These are phyloP conservation scores for Sebastes iracundus DNA, from an alignment of 2,797 vertebrate species.

Conservation along the genomic window DNA sequence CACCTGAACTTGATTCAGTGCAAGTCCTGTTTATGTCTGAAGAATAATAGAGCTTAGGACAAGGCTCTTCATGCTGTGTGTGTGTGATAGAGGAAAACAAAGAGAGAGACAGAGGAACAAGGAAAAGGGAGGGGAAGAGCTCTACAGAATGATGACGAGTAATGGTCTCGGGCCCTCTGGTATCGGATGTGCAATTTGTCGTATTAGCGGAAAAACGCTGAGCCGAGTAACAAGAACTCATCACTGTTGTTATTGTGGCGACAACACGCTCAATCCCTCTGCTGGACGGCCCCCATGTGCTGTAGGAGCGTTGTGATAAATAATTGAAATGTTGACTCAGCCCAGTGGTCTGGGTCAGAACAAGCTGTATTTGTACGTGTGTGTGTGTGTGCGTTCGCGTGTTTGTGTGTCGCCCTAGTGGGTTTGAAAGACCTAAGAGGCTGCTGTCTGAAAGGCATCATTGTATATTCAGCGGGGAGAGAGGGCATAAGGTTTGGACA, in stretches of 20 bases:
- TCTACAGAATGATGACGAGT: constrained; percentile 51
- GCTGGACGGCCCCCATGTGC: constrained; percentile 39
- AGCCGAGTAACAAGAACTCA: constrained; percentile 60
- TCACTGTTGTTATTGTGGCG: constrained; percentile 54
- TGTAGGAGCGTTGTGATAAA: constrained; percentile 63
- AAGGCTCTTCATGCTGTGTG: neutral
- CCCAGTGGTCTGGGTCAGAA: constrained; percentile 65
- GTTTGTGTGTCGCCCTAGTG: constrained; percentile 24
- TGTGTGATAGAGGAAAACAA: neutral
- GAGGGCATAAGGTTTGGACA: constrained; percentile 41
- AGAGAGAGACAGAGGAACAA: neutral
- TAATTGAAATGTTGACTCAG: constrained; percentile 78
- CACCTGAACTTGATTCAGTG: neutral
- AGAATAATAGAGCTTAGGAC: neutral
- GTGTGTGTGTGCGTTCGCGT: neutral
- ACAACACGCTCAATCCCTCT: constrained; percentile 50
- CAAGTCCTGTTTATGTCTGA: neutral
- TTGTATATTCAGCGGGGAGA: constrained; percentile 52
- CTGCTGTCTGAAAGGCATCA: constrained; percentile 41
- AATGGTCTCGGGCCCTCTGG: constrained; percentile 44
- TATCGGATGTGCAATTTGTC: constrained; percentile 52
- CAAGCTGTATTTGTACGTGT: constrained; percentile 42
- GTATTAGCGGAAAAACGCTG: constrained; percentile 62
- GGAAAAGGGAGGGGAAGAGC: constrained; percentile 4
- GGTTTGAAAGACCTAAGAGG: constrained; percentile 47